Conservation (phyloP, 2,888 invertebrate species). For the Megalurothrips usitatus region DNA sequence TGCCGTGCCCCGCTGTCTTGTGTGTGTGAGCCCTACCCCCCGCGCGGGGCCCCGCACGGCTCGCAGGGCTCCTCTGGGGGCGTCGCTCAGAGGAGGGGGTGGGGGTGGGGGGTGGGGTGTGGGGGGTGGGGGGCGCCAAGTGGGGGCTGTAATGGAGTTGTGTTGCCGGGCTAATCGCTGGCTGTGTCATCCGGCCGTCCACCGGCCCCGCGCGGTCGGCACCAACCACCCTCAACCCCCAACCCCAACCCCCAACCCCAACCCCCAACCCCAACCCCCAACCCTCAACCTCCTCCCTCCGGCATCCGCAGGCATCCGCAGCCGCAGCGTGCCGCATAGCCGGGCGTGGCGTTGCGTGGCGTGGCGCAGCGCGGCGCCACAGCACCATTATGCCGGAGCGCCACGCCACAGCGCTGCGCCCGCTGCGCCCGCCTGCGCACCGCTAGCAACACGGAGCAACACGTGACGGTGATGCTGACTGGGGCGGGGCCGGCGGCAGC, state of each 20-base stretch:
- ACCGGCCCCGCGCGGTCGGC: conserved; percentile 35
- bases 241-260: conserved; percentile 28
- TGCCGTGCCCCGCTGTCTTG: no score
- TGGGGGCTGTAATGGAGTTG: no score
- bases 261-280: conserved; percentile 29
- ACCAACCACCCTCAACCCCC: conserved; percentile 33
- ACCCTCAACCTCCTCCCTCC: not conserved
- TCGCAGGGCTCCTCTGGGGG: no score
- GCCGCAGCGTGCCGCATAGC: conserved; percentile 22
- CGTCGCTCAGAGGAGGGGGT: no score
- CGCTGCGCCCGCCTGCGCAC: conserved; percentile 28
- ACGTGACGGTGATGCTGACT: not conserved
- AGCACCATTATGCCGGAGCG: not conserved
- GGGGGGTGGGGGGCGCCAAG: no score
- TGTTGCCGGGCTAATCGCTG: no score
- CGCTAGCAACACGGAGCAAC: not conserved
- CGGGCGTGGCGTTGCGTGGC: not conserved
- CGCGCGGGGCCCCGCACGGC: no score
- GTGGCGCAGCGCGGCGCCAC: not conserved
- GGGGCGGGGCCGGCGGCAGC: no score
- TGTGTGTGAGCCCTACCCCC: no score
- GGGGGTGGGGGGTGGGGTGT: no score
- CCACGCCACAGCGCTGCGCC: not conserved
- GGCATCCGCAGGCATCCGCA: not conserved
- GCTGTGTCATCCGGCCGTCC: conserved; percentile 29